These are phyloP conservation scores for Cephonodes hylas DNA, from an alignment of 2,888 invertebrate species.

Conservation along the genomic window DNA sequence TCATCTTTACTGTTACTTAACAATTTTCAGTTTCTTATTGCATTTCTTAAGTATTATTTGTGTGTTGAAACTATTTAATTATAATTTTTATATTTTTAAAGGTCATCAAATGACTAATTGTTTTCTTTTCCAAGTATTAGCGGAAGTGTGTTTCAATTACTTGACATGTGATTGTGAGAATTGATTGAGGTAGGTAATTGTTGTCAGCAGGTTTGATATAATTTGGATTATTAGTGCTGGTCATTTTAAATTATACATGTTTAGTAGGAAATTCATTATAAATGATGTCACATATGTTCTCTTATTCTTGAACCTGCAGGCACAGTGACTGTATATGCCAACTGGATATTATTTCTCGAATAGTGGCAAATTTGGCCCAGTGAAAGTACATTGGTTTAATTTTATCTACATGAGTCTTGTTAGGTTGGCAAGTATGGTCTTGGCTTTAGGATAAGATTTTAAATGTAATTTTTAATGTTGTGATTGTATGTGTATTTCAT, in stretches of 20 bases:
- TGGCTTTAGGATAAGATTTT: slow-evolving; percentile 13
- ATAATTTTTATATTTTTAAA: neutral
- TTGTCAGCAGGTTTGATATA: slow-evolving; percentile 30
- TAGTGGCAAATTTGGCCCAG: neutral
- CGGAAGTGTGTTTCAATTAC: slow-evolving; percentile 13
- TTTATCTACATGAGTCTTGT: slow-evolving; percentile 17
- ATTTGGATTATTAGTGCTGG: slow-evolving; percentile 36
- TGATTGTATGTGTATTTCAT: slow-evolving; percentile 24
- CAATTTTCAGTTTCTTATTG: neutral
- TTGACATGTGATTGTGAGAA: slow-evolving; percentile 19
- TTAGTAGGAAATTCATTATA: slow-evolving; percentile 9
- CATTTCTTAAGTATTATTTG: neutral
- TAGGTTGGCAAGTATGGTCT: slow-evolving; percentile 16
- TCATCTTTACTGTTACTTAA: too few relatives aligned
- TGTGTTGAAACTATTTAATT: neutral
- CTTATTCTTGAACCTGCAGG: slow-evolving; percentile 3
- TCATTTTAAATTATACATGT: slow-evolving; percentile 31
- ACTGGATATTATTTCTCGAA: neutral
- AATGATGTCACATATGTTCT: slow-evolving; percentile 9
- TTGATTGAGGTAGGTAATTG: slow-evolving; percentile 28
- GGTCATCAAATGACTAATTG: neutral
- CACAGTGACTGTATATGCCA: slow-evolving; percentile 7
- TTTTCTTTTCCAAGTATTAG: slow-evolving; percentile 21
- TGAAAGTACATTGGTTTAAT: neutral
- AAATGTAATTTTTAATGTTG: slow-evolving; percentile 21